phyloP scores from a whole-genome alignment of 2,113 vertebrate genomes.

The Strix aluco region DNA sequence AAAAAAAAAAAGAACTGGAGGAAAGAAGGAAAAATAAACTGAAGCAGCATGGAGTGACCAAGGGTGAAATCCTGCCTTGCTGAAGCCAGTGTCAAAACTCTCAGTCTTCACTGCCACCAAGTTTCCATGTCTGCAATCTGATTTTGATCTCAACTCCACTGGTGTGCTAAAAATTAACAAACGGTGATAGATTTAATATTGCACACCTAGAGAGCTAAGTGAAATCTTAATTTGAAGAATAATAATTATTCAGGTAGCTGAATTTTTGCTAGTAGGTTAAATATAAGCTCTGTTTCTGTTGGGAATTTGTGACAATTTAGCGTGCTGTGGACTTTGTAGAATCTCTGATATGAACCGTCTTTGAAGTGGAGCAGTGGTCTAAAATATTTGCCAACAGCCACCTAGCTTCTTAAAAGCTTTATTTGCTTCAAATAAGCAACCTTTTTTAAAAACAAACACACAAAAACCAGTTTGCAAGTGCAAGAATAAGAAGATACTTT shows the following conservation, averaged over 20 bases:
- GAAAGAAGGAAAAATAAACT: neutral
- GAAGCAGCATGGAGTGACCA: neutral
- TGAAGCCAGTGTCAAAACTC: neutral
- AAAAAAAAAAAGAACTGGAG: neutral
- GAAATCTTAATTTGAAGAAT: slow-evolving; percentile 23
- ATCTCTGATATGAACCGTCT: neutral
- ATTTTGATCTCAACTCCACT: neutral
- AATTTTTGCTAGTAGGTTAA: slow-evolving; percentile 33
- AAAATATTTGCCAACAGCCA: slow-evolving; percentile 23
- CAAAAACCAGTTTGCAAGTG: neutral
- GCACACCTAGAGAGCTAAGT: neutral
- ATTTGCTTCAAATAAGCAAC: neutral
- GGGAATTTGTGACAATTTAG: slow-evolving; percentile 24
- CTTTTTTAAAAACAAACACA: slow-evolving; percentile 5
- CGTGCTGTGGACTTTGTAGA: neutral
- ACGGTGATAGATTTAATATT: neutral
- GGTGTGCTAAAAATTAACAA: neutral
- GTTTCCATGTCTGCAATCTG: neutral
- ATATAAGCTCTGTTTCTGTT: slow-evolving; percentile 6
- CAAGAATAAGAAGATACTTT: neutral
- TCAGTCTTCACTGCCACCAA: neutral
- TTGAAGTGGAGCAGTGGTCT: slow-evolving; percentile 35
- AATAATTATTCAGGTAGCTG: slow-evolving; percentile 36
- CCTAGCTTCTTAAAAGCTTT: slow-evolving; percentile 1
- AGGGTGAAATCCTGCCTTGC: neutral